Evolutionary conservation across 2,888 invertebrate genomes (phyloP), one percentile per base, ranked within the genome.

Genomic region (Acanthosoma haemorrhoidale): DNA sequence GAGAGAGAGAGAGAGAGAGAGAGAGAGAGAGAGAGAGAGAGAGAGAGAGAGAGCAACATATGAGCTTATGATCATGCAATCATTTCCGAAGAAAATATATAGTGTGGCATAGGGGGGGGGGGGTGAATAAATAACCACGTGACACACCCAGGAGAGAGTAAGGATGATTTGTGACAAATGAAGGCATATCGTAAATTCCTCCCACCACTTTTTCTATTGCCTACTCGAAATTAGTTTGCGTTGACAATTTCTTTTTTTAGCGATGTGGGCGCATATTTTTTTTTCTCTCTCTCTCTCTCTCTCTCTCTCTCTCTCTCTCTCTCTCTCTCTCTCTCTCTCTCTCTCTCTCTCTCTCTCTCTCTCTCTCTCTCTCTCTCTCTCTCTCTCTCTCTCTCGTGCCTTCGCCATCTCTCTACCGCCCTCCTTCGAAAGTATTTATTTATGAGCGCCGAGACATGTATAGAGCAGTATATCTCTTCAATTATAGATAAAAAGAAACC

Each of bases 181-280:
- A 25, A 6, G 4, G 29, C 25, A 25, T 2, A 5, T 51, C 51
- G 29, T 51, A 51, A 51, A 51, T 51, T 51, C 29, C 25, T 51
- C 51, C 51, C 51, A 25, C 51, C 51, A 25, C 51, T n/a, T n/a
- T n/a, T 51, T n/a, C 4, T n/a, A 51, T 51, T 51, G 51, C 51
- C 25, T 25, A 51, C 51, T 51, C 25, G 29, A 51, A 51, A 51
- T 51, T 51, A 51, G 51, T 51, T 51, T 51, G 51, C 51, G 51
- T 25, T 51, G 51, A 51, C 51, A 51, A 51, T 51, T 25, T 51
- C 51, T 51, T 51, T 51, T 51, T 51, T 51, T 51, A 51, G 51
- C 25, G 5, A 51, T 25, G 25, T 29, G 51, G 51, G 25, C 51
- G 51, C 51, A 51, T 51, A 51, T 51, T 51, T 51, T 51, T 51